Evolutionary conservation across 2,113 vertebrate species (phyloP), one percentile per base, ranked within the genome.

Genomic region (Cygnus buccinator): DNA sequence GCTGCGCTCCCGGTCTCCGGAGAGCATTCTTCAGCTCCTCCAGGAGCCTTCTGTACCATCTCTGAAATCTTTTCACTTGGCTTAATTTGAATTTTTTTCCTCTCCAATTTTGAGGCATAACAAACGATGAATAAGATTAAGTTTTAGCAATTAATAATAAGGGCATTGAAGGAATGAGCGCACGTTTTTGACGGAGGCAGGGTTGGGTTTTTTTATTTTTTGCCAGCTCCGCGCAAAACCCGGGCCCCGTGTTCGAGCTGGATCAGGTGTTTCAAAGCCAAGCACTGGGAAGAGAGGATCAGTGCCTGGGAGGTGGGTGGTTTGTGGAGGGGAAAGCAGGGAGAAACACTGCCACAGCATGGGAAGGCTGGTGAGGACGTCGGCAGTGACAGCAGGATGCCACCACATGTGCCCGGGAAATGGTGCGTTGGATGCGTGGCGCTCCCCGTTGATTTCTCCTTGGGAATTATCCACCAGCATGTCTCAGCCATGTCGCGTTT

Each of bases 11-110:
- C 80, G 70, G 87, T 96, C 96, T 98, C 94, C 1, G 4, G 95
- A 96, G 97, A 95, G 89, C 90, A 89, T 93, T 82, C 88, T 93
- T 91, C 89, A 85, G 86, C 80, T 97, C 87, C 91, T 97, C 82
- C 79, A 96, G 96, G 95, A 97, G 92, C 84, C 87, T 96, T 95
- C 93, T 86, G 84, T 95, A 90, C 90, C 78, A 78, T 94, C 68
- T 81, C 92, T 55, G 82, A 89, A 91, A 91, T 89, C 74, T 93
- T 94, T 96, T 88, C 54, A 68, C 84, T 95, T 89, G 22, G 23
- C 75, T 85, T 93, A 65, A 84, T 95, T 95, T 91, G 70, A 77
- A 37, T 94, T 90, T 87, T 90, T 93, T 90, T 88, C 73, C 70
- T 62, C 87, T 75, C 48, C 88, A 93, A 71, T 94, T 96, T 89